phyloP scores from a whole-genome alignment of 2,888 invertebrate species.

The Apantesis nais region DNA sequence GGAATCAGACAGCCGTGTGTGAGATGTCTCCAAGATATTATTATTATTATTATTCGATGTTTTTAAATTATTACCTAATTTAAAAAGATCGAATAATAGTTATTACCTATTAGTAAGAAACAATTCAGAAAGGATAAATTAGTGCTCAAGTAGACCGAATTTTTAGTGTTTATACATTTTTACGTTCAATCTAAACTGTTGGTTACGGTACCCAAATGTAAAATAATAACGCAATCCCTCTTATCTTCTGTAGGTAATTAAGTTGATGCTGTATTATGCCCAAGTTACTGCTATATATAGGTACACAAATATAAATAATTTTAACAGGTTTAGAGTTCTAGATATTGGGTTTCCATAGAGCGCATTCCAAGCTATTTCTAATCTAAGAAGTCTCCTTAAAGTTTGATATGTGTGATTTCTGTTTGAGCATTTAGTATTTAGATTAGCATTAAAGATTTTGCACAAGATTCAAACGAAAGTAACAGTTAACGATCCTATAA shows the following conservation, averaged over 20 bases:
- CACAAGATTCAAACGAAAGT: not conserved
- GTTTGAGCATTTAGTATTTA: not conserved
- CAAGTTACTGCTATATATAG: not conserved
- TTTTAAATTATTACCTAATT: too few relatives aligned
- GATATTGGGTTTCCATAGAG: not conserved
- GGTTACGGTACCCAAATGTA: not conserved
- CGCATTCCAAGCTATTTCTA: not conserved
- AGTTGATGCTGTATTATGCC: not conserved
- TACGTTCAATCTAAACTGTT: not conserved
- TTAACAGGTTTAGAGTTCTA: not conserved
- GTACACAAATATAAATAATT: not conserved
- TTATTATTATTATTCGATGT: too few relatives aligned
- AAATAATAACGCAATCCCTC: not conserved
- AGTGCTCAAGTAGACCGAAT: too few relatives aligned
- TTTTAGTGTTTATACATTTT: too few relatives aligned
- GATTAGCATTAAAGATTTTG: too few relatives aligned
- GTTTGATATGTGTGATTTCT: not conserved
- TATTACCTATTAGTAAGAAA: too few relatives aligned
- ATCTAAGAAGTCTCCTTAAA: not conserved
- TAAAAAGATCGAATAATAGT: too few relatives aligned
- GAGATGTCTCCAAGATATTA: too few relatives aligned
- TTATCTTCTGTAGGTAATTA: not conserved
- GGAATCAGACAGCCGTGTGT: too few relatives aligned
- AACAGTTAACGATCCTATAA: constrained; percentile 5
- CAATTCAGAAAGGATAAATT: too few relatives aligned